Conservation (phyloP, 2,113 vertebrate genomes). For the Lasiurus cinereus region DNA sequence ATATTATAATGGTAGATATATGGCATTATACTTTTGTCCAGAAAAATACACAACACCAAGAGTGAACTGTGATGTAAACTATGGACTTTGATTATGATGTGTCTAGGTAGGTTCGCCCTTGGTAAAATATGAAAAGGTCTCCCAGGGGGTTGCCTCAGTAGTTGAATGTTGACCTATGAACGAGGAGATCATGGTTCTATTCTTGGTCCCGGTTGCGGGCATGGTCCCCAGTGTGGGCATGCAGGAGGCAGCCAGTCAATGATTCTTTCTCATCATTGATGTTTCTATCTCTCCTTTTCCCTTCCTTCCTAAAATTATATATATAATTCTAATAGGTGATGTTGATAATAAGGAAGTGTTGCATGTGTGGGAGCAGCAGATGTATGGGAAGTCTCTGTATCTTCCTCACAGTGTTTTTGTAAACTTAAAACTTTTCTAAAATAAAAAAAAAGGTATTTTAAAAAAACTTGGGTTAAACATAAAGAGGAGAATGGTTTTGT, state of each 20-base stretch:
- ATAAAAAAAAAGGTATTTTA: not conserved
- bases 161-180: too few species aligned
- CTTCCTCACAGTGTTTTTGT: not conserved
- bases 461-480: not conserved
- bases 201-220: too few species aligned
- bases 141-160: too few species aligned
- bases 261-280: too few species aligned
- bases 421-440: constrained; percentile 1
- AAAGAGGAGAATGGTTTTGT: not conserved
- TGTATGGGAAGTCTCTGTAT: not conserved
- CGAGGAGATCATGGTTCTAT: too few species aligned
- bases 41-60: not conserved
- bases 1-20: not conserved
- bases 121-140: not conserved
- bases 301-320: too few species aligned
- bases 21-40: not conserved
- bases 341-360: not conserved
- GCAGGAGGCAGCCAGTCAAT: too few species aligned
- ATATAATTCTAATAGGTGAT: not conserved
- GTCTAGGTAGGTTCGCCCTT: not conserved
- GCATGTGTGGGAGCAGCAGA: not conserved
- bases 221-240: too few species aligned
- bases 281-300: too few species aligned
- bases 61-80: not conserved
- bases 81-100: not conserved